Evolutionary conservation across 2,888 invertebrate species (phyloP).

Genomic region (Cephalotes varians): DNA sequence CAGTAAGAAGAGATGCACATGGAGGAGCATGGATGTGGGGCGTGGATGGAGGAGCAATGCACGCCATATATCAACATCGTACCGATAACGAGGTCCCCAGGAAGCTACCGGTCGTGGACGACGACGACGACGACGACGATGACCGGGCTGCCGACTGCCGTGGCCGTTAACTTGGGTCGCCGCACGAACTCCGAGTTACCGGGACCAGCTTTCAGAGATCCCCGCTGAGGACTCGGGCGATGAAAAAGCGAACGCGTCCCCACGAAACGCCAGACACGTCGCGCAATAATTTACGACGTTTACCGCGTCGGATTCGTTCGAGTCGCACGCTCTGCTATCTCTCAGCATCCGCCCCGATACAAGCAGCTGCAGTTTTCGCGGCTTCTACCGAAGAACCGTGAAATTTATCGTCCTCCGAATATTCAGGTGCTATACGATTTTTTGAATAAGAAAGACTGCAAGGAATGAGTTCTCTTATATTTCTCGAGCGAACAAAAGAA

Average conservation of each 20-base stretch:
- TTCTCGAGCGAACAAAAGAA: neutral
- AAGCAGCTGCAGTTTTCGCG: constrained; percentile 4
- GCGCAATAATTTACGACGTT: constrained; percentile 68
- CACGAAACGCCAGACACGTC: constrained; percentile 55
- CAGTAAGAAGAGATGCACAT: constrained; percentile 55
- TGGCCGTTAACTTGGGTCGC: constrained; percentile 63
- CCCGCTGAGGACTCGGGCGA: constrained; percentile 67
- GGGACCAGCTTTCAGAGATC: constrained; percentile 62
- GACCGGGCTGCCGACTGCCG: constrained; percentile 36
- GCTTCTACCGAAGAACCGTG: neutral
- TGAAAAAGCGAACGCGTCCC: constrained; percentile 68
- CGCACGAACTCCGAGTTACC: constrained; percentile 57
- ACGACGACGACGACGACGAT: constrained; percentile 58
- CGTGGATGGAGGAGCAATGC: constrained; percentile 81
- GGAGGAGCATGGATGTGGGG: constrained; percentile 71
- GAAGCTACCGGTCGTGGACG: constrained; percentile 81
- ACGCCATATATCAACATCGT: constrained; percentile 84
- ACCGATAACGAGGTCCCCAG: constrained; percentile 84
- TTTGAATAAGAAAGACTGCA: neutral
- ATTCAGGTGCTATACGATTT: neutral
- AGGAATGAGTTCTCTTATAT: neutral
- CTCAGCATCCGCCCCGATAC: neutral
- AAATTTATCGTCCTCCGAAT: neutral
- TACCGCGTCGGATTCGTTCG: constrained; percentile 41
- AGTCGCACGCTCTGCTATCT: constrained; percentile 21